Base-by-base conservation (phyloP, 2,888 invertebrate genomes). In the Parthenolecanium corni region DNA sequence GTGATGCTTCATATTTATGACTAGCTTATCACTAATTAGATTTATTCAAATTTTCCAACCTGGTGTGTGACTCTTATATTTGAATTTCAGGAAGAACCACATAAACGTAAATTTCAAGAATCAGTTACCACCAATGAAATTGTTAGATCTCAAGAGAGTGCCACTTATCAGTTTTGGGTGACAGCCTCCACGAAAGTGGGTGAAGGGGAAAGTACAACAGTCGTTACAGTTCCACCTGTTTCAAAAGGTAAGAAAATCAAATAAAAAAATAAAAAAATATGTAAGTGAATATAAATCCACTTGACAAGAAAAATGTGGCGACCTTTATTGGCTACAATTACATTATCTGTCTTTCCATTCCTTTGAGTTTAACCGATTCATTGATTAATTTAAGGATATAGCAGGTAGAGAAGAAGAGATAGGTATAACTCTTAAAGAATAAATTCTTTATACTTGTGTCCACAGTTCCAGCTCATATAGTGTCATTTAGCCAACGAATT, bases 401-500 rank as follows among this genome's bases (percentile, higher is more conserved):
- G n/a, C n/a, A n/a, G n/a, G n/a, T n/a, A n/a, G n/a, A n/a, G n/a
- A n/a, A n/a, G n/a, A n/a, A n/a, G n/a, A n/a, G n/a, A n/a, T n/a
- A n/a, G n/a, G n/a, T n/a, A n/a, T n/a, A n/a, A n/a, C n/a, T n/a
- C n/a, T n/a, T n/a, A n/a, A n/a, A n/a, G n/a, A n/a, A n/a, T n/a
- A n/a, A n/a, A n/a, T n/a, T n/a, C n/a, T n/a, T n/a, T n/a, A n/a
- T n/a, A n/a, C n/a, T n/a, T 40, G 2, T 53, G 38, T 18, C 44
- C 44, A n/a, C 77, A 80, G 91, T 91, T 64, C 87, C 91, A 49
- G 92, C 92, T 40, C 80, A 84, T 73, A 91, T 94, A 72, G 87
- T 90, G 2, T 91, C 91, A 53, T 93, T 93, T 74, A 88, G 89
- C 68, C 79, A 83, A 66, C 80, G 81, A 68, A 81, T 86, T 67